Conservation (phyloP, 2,113 vertebrate genomes). For the Hippolais icterina region DNA sequence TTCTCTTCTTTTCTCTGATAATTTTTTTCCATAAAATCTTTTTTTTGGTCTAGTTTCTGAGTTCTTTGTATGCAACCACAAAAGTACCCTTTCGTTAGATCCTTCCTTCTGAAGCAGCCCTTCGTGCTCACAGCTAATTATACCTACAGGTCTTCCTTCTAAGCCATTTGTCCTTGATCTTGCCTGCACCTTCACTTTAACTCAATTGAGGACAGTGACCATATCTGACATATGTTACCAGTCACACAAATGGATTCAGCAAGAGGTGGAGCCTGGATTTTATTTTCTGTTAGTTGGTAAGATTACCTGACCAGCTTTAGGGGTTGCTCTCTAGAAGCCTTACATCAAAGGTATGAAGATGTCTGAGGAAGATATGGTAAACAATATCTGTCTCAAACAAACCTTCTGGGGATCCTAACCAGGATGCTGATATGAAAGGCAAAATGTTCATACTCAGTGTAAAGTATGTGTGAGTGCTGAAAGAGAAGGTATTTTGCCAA, state of each 20-base stretch:
- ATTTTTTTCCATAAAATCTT: not conserved
- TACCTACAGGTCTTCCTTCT: not conserved
- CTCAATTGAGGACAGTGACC: not conserved
- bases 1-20: not conserved
- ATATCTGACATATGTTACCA: not conserved
- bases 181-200: not conserved
- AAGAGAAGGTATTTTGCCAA: not conserved
- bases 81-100: rapidly evolving
- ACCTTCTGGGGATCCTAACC: not conserved
- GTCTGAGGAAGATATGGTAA: not conserved
- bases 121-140: not conserved
- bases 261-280: not conserved
- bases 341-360: not conserved
- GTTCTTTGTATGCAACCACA: not conserved
- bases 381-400: not conserved
- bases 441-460: not conserved
- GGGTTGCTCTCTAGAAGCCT: not conserved
- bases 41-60: not conserved
- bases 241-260: not conserved
- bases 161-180: not conserved
- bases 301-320: not conserved
- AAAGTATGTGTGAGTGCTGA: not conserved
- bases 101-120: not conserved
- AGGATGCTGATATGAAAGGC: not conserved
- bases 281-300: not conserved